Conservation (phyloP, 2,888 invertebrate species). For the Drosophila parthenogenetica region DNA sequence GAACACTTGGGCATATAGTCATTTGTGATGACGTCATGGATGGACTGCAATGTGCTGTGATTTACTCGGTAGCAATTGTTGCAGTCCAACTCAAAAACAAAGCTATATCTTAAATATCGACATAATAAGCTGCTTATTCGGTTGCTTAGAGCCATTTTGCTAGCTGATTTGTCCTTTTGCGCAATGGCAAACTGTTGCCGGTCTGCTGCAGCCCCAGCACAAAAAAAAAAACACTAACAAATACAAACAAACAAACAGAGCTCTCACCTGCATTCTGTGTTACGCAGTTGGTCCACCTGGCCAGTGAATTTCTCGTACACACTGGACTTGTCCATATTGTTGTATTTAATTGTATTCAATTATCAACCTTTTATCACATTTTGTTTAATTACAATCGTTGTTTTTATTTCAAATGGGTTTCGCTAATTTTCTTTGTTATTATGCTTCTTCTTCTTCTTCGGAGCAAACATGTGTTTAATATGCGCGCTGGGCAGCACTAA, state of each 20-base stretch:
- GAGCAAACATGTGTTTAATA: conserved; percentile 42
- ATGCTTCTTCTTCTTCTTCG: conserved; percentile 47
- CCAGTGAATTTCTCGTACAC: conserved; percentile 82
- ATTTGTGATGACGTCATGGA: conserved; percentile 55
- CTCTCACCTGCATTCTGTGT: conserved; percentile 85
- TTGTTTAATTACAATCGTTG: conserved; percentile 38
- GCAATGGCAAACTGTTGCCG: conserved; percentile 70
- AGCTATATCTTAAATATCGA: conserved; percentile 28
- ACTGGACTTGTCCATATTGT: conserved; percentile 79
- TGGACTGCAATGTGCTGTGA: conserved; percentile 5
- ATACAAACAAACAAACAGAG: conserved; percentile 9
- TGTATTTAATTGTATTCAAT: conserved; percentile 2
- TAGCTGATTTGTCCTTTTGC: conserved; percentile 23
- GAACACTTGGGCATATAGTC: not conserved
- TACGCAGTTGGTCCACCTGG: conserved; percentile 83
- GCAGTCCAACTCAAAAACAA: not conserved
- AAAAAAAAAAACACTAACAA: not conserved
- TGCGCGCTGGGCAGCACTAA: conserved; percentile 40
- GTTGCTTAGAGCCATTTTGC: not conserved
- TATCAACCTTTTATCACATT: conserved; percentile 39
- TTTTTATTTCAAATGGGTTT: conserved; percentile 7
- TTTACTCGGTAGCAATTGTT: not conserved
- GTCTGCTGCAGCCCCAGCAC: conserved; percentile 38
- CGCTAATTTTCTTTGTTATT: conserved; percentile 57
- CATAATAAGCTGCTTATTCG: too few relatives aligned